These are phyloP conservation scores for Tadarida brasiliensis DNA, from an alignment of 2,797 vertebrate genomes.

Conservation along the genomic window DNA sequence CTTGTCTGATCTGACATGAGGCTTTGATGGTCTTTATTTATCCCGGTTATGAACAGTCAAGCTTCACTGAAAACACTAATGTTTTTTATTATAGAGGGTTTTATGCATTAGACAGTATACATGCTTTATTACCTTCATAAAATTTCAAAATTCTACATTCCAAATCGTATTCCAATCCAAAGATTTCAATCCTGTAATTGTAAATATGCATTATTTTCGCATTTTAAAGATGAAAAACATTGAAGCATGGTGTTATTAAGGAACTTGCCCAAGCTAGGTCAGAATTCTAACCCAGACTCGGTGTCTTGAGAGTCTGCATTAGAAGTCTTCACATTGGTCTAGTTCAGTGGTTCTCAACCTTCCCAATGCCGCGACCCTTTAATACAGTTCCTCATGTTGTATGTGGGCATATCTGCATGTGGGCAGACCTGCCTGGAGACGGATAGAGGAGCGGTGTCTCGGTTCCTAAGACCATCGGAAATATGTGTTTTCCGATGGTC, in stretches of 20 bases:
- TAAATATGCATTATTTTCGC: not conserved
- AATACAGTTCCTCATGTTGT: too few species aligned
- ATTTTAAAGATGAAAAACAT: conserved; percentile 11
- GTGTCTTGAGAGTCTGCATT: not conserved
- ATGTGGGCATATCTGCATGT: too few species aligned
- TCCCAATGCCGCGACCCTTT: too few species aligned
- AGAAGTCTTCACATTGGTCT: not conserved
- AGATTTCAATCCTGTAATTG: conserved; percentile 43
- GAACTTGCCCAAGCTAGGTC: not conserved
- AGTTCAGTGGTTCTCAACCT: too few species aligned
- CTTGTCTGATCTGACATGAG: not conserved
- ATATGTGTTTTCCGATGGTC: too few species aligned
- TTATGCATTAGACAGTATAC: not conserved
- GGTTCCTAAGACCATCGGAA: too few species aligned
- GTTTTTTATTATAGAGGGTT: not conserved
- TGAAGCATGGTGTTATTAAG: not conserved
- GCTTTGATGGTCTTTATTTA: not conserved
- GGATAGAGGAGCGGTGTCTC: too few species aligned
- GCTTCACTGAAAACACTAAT: not conserved
- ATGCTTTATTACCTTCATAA: not conserved
- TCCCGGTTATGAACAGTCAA: not conserved
- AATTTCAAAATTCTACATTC: not conserved
- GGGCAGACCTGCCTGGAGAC: too few species aligned
- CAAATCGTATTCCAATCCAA: conserved; percentile 2
- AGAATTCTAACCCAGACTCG: not conserved